Conservation (phyloP, 2,113 vertebrate genomes). For the Tympanuchus pallidicinctus region DNA sequence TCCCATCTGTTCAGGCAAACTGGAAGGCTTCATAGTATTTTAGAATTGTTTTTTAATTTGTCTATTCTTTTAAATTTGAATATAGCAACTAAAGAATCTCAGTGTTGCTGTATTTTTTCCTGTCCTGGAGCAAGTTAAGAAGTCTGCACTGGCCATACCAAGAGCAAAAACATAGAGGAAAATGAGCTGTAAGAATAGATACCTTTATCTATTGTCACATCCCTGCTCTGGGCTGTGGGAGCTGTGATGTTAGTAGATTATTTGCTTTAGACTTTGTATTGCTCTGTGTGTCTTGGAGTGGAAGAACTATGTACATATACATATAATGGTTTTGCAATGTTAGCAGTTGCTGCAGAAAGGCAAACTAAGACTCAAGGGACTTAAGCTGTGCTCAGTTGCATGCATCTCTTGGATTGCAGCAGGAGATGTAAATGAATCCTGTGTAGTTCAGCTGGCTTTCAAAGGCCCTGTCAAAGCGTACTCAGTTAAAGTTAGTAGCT, state of each 20-base stretch:
- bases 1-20: neutral
- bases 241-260: neutral
- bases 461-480: neutral
- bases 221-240: neutral
- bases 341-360: neutral
- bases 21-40: neutral
- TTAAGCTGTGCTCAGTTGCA: neutral
- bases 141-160: neutral
- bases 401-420: neutral
- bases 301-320: rapidly evolving
- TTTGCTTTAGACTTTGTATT: neutral
- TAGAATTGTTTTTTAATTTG: neutral
- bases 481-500: neutral
- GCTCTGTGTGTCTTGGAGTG: neutral
- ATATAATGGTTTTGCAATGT: neutral
- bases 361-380: neutral
- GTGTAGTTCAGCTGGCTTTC: neutral
- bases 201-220: neutral
- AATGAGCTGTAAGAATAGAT: rapidly evolving
- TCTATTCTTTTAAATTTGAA: neutral
- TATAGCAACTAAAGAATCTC: neutral
- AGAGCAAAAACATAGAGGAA: neutral
- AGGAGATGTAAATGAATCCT: neutral
- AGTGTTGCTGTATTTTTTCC: neutral
- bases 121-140: neutral